A percentile compares a stretch with the other conserved stretches of the same genome.
Conservation (phyloP, 2,113 vertebrate genomes). For the Corythornis cristatus region DNA sequence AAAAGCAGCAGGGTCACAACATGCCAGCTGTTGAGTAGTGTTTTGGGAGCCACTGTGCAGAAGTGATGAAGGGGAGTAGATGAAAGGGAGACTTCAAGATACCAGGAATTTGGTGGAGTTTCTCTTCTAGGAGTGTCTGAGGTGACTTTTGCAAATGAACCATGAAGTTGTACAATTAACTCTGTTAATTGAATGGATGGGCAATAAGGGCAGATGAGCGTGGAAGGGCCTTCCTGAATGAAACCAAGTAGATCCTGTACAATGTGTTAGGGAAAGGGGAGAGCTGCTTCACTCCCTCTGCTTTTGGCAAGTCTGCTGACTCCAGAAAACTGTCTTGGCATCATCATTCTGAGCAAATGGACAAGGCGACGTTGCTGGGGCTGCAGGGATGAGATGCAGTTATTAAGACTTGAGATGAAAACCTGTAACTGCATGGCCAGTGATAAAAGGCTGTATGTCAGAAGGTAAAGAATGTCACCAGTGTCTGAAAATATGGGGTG, state of each 20-base stretch:
- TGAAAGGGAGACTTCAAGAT: not conserved
- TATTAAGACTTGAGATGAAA: not conserved
- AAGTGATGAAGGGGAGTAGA: not conserved
- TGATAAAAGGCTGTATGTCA: not conserved
- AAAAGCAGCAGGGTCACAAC: not conserved
- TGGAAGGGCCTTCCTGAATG: not conserved
- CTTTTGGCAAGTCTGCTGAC: not conserved
- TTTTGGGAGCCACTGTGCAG: not conserved
- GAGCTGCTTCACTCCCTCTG: not conserved
- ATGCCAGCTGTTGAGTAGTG: not conserved
- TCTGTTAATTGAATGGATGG: not conserved
- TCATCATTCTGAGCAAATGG: not conserved
- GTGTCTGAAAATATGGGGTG: not conserved
- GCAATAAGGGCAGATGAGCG: not conserved
- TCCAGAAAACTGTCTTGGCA: not conserved
- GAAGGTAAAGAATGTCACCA: not conserved
- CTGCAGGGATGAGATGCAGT: not conserved
- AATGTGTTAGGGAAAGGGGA: not conserved
- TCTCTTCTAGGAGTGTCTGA: not conserved
- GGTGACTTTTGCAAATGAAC: not conserved
- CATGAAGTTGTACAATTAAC: not conserved
- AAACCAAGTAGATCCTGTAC: not conserved
- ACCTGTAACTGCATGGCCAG: not conserved
- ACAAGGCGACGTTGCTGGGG: not conserved
- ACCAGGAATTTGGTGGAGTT: not conserved